A percentile compares a stretch with the other conserved stretches of the same genome.
Evolutionary conservation across 2,113 vertebrate species (phyloP).

Genomic region (Mormoops blainvillei): DNA sequence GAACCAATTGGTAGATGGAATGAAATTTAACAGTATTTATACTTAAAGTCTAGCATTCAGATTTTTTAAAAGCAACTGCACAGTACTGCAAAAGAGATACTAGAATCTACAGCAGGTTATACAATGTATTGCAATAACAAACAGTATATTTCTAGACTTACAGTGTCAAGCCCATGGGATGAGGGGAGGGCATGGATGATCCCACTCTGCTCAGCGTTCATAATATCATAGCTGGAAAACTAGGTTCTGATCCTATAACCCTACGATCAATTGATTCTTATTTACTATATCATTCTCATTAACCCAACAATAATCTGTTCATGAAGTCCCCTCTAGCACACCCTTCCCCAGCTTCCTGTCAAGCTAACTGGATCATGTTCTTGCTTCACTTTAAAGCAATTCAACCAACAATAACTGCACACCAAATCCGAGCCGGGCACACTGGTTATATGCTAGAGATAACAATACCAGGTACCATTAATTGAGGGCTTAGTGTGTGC

Average conservation of each 20-base stretch:
- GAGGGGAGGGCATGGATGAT: not conserved
- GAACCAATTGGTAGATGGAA: not conserved
- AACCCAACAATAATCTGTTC: not conserved
- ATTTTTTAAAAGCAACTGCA: slow-evolving; percentile 16
- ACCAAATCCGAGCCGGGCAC: not conserved
- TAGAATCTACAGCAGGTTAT: not conserved
- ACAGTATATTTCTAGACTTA: not conserved
- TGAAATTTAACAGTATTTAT: slow-evolving; percentile 12
- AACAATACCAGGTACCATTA: not conserved
- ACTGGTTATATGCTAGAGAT: not conserved
- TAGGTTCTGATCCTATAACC: not conserved
- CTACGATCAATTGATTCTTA: not conserved
- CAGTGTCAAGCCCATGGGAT: not conserved
- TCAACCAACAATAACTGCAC: not conserved
- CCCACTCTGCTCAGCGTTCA: not conserved
- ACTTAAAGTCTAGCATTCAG: not conserved
- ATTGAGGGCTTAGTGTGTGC: not conserved
- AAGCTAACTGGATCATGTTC: not conserved
- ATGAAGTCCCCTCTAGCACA: accelerated
- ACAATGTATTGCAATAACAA: not conserved
- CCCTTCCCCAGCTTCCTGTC: not conserved
- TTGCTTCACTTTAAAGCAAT: not conserved
- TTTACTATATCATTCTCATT: slow-evolving; percentile 8
- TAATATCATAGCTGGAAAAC: not conserved
- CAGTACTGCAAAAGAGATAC: not conserved